phyloP scores from a whole-genome alignment of 2,113 vertebrate genomes.

The Lepus americanus region DNA sequence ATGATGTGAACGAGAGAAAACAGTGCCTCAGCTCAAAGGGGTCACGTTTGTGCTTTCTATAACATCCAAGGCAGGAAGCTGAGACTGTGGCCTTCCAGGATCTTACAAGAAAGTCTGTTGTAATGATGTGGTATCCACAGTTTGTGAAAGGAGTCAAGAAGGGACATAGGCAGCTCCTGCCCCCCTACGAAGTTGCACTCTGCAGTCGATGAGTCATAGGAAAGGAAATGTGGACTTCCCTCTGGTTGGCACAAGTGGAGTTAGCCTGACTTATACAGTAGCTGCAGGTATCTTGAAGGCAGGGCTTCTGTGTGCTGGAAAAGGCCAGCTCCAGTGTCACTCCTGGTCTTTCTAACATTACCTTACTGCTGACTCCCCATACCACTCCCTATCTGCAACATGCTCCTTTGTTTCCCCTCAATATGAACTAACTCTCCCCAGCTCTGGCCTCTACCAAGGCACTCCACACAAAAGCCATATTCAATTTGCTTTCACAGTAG shows the following conservation, averaged over 20 bases:
- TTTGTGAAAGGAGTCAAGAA: not conserved
- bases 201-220: not conserved
- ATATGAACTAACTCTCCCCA: not conserved
- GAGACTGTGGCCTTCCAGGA: not conserved
- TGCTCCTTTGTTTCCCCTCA: not conserved
- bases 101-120: not conserved
- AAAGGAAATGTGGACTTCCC: not conserved
- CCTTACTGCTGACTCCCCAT: not conserved
- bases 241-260: not conserved
- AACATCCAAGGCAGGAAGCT: not conserved
- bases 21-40: not conserved
- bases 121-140: not conserved
- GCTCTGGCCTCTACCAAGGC: not conserved
- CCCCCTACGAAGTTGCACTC: not conserved
- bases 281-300: slow-evolving; percentile 18
- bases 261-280: not conserved
- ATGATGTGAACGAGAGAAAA: not conserved
- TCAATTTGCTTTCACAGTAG: not conserved
- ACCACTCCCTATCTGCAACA: not conserved
- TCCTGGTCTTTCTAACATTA: not conserved
- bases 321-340: not conserved
- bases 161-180: not conserved
- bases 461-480: not conserved
- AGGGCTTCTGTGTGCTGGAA: not conserved
- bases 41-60: not conserved